Conservation (phyloP, 2,888 invertebrate genomes). For the Rotaria socialis region DNA sequence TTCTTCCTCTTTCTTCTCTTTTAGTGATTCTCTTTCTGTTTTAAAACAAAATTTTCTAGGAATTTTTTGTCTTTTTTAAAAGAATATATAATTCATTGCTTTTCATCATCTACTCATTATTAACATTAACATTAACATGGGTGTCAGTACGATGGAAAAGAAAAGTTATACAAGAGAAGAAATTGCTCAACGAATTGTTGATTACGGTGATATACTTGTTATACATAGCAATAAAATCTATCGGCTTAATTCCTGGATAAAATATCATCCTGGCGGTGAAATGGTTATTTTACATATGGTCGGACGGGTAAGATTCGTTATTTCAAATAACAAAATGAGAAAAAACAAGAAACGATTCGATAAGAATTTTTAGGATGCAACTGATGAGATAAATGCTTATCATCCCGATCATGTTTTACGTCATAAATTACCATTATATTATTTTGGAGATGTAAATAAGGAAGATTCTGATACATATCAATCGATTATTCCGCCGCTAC, state of each 20-base stretch:
- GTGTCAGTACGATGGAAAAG: not conserved
- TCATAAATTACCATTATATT: not conserved
- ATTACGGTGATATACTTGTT: conserved; percentile 28
- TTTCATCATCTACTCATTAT: not conserved
- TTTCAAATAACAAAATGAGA: not conserved
- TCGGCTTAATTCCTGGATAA: conserved; percentile 12
- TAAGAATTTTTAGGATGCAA: not conserved
- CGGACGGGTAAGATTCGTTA: not conserved
- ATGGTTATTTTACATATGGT: conserved; percentile 29
- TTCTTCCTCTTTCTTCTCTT: too few relatives aligned
- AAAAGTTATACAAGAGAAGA: not conserved
- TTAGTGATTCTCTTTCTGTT: too few relatives aligned
- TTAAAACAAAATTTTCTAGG: too few relatives aligned
- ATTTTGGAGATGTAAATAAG: not conserved
- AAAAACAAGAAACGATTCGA: not conserved
- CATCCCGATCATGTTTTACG: not conserved
- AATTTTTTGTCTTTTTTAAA: too few relatives aligned
- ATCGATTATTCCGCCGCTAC: not conserved
- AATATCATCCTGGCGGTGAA: conserved; percentile 27
- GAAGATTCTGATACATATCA: not conserved
- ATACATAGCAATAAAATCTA: not conserved
- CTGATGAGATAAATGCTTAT: conserved; percentile 36
- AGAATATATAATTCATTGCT: too few relatives aligned
- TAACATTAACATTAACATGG: not conserved
- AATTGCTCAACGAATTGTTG: not conserved